These are phyloP conservation scores for Chrysolina americana DNA, from an alignment of 2,888 invertebrate species.

Conservation along the genomic window DNA sequence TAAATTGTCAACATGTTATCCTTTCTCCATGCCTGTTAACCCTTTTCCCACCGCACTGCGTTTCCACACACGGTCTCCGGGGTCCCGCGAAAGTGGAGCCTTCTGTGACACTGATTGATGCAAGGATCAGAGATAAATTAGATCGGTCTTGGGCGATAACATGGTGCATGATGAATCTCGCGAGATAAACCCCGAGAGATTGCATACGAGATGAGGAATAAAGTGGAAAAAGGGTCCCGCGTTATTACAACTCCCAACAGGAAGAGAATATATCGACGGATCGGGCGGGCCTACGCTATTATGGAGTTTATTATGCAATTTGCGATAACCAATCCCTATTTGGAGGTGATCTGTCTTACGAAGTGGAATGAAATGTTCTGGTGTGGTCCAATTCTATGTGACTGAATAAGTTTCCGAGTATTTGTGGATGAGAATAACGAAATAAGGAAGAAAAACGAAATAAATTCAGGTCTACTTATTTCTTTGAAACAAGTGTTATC, in stretches of 20 bases:
- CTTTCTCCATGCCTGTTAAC: too few species aligned
- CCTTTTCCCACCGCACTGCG: constrained; percentile 26
- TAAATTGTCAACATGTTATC: too few species aligned
- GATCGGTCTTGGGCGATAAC: constrained; percentile 50
- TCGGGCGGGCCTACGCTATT: not conserved
- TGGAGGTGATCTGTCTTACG: not conserved
- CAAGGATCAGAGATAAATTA: constrained; percentile 55
- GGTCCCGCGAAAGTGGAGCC: constrained; percentile 52
- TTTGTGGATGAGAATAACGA: too few species aligned
- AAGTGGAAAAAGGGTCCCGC: constrained; percentile 22
- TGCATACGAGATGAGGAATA: constrained; percentile 30
- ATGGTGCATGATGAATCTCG: constrained; percentile 41
- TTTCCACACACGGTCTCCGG: constrained; percentile 41
- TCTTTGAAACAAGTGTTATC: too few species aligned
- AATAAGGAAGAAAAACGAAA: too few species aligned
- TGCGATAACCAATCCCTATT: not conserved
- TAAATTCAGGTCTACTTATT: too few species aligned
- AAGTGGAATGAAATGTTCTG: not conserved
- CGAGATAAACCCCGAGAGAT: constrained; percentile 39
- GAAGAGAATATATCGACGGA: constrained; percentile 3
- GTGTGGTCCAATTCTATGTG: not conserved
- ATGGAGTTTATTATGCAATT: not conserved
- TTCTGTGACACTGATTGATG: constrained; percentile 58
- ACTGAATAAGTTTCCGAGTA: too few species aligned
- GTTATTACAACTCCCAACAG: constrained; percentile 7